A percentile compares a stretch with the other conserved stretches of the same genome.
phyloP scores from a whole-genome alignment of 2,888 invertebrate genomes.

The Catocala fraxini region DNA sequence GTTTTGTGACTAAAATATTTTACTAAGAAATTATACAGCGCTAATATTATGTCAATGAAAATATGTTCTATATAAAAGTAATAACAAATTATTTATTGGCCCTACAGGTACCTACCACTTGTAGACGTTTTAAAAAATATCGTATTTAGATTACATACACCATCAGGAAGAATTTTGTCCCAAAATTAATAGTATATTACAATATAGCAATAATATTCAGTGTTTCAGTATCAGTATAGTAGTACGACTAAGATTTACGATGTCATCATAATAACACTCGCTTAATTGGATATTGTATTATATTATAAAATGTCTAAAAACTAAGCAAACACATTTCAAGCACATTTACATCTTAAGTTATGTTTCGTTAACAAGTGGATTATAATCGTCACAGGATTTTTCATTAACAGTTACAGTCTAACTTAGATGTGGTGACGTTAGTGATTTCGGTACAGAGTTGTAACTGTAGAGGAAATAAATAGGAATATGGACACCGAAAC shows the following conservation, averaged over 20 bases:
- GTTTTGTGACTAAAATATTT: constrained; percentile 23
- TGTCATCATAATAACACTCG: too few species aligned
- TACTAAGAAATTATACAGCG: constrained; percentile 4
- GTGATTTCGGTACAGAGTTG: constrained; percentile 29
- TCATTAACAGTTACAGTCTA: not conserved
- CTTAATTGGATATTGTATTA: not conserved
- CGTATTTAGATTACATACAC: too few species aligned
- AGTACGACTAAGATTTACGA: too few species aligned
- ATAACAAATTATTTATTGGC: too few species aligned
- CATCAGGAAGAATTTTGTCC: too few species aligned
- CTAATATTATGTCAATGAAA: not conserved
- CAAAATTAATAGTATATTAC: too few species aligned
- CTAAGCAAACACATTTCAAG: constrained; percentile 22
- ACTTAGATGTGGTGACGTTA: not conserved
- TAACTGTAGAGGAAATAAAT: constrained; percentile 47
- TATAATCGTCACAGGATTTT: constrained; percentile 2
- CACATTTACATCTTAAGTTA: constrained; percentile 20
- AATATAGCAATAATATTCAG: too few species aligned
- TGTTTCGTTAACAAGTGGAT: constrained; percentile 13
- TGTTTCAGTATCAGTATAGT: too few species aligned
- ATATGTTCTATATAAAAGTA: not conserved
- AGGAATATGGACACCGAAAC: constrained; percentile 21
- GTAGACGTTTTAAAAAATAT: too few species aligned
- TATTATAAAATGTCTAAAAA: not conserved
- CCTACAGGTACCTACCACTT: too few species aligned